Conservation (phyloP, 2,888 invertebrate species). For the Mesopsocus fuscifrons region DNA sequence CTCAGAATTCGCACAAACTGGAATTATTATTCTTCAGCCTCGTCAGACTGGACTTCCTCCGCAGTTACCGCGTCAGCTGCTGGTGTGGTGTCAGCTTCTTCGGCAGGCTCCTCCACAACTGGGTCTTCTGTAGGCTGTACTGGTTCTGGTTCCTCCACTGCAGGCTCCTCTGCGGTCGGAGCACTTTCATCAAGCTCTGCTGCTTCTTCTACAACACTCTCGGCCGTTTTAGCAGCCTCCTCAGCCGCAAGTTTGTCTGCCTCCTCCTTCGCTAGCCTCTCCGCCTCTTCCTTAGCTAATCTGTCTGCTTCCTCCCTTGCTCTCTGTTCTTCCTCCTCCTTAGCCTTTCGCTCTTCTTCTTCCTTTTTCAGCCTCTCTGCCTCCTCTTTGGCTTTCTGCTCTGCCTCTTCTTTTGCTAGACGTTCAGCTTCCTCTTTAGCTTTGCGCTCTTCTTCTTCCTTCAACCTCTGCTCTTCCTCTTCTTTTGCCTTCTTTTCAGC, state of each 20-base stretch:
- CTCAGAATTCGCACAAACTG: too few relatives aligned
- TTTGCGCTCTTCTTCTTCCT: constrained; percentile 29
- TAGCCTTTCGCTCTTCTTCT: constrained; percentile 14
- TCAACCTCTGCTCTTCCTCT: constrained; percentile 34
- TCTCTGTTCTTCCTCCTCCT: constrained; percentile 13
- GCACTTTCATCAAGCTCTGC: constrained; percentile 16
- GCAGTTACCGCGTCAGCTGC: too few relatives aligned
- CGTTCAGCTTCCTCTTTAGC: constrained; percentile 17
- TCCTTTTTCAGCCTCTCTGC: constrained; percentile 17
- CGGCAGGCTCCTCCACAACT: constrained; percentile 26
- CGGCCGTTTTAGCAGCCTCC: constrained; percentile 21
- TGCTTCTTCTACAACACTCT: constrained; percentile 18
- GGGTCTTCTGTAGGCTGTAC: constrained; percentile 17
- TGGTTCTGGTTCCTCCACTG: constrained; percentile 14
- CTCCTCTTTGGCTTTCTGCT: constrained; percentile 21
- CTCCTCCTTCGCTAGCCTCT: constrained; percentile 9
- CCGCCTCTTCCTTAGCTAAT: constrained; percentile 7
- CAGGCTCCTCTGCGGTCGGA: constrained; percentile 24
- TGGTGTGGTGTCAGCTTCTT: neutral
- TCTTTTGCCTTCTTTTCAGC: constrained; percentile 16
- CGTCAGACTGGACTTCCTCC: too few relatives aligned
- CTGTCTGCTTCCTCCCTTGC: constrained; percentile 11
- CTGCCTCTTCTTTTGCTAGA: constrained; percentile 19
- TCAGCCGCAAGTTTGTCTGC: constrained; percentile 15
- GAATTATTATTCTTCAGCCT: constrained; percentile 21